Evolutionary conservation across 2,797 vertebrate genomes (phyloP).

Genomic region (Oryzias sinensis): DNA sequence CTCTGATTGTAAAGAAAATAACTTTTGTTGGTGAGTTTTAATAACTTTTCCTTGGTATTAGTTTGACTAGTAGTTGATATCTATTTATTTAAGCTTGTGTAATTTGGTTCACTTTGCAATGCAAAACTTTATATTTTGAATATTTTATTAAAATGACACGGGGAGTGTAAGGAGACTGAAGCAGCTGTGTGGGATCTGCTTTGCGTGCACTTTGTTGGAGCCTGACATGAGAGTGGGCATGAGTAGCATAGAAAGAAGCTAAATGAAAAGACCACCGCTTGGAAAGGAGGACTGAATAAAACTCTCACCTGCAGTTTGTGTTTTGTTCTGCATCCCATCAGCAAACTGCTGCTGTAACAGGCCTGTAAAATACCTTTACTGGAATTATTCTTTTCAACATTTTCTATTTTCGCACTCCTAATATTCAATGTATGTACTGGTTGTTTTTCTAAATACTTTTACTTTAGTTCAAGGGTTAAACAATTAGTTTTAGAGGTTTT

Average conservation of each 20-base stretch:
- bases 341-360: constrained; percentile 15
- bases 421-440: too few relatives aligned
- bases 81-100: constrained; percentile 10
- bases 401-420: too few relatives aligned
- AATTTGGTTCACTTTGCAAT: constrained; percentile 63
- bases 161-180: constrained; percentile 30
- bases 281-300: constrained; percentile 53
- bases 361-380: too few relatives aligned
- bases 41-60: constrained; percentile 11
- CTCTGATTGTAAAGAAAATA: constrained; percentile 33
- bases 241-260: constrained; percentile 68
- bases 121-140: constrained; percentile 51
- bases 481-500: too few relatives aligned
- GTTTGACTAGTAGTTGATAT: constrained; percentile 4
- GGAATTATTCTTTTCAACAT: too few relatives aligned
- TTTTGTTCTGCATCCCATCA: constrained; percentile 39
- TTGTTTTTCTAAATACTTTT: too few relatives aligned
- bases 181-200: constrained; percentile 53
- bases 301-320: constrained; percentile 53
- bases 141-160: constrained; percentile 14
- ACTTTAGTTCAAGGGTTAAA: too few relatives aligned
- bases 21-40: constrained; percentile 63
- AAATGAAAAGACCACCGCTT: constrained; percentile 55
- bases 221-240: constrained; percentile 57
- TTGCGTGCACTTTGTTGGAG: constrained; percentile 63